Percentiles rank a stretch among this genome's conserved stretches.
phyloP scores from a whole-genome alignment of 92 coral and sea anemone genomes.

The Muricea muricata region DNA sequence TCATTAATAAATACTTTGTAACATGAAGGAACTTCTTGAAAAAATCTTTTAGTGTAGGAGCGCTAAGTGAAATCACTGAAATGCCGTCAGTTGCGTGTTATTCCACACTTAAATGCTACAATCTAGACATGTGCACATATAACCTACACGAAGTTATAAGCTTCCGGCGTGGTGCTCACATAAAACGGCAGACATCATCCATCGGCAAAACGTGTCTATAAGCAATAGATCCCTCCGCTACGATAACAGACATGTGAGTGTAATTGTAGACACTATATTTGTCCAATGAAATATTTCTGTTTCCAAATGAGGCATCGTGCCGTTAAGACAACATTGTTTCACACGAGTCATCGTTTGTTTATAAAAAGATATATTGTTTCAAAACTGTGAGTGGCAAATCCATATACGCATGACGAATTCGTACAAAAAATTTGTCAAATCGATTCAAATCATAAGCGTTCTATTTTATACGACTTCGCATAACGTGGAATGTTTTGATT shows the following conservation, averaged over 20 bases:
- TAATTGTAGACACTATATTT: neutral
- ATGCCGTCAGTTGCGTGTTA: neutral
- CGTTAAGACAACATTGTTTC: slow-evolving; percentile 12
- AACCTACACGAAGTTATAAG: slow-evolving; percentile 10
- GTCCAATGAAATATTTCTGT: neutral
- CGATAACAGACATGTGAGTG: slow-evolving; percentile 3
- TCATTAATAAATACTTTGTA: neutral
- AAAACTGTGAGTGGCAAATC: slow-evolving; percentile 14
- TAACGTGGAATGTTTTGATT: neutral
- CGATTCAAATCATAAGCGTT: neutral
- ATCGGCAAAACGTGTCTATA: neutral
- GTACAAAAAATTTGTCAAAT: neutral
- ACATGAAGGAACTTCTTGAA: neutral
- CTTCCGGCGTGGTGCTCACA: slow-evolving; percentile 15
- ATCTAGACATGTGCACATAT: neutral
- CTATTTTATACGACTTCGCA: neutral
- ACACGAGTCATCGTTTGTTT: neutral
- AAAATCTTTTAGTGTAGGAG: no score
- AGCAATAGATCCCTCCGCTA: neutral
- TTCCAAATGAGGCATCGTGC: slow-evolving; percentile 10
- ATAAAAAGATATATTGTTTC: neutral
- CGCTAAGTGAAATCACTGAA: neutral
- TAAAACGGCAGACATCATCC: neutral
- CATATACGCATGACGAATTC: slow-evolving; percentile 7
- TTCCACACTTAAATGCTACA: neutral